These are phyloP conservation scores for Carassius auratus DNA, from an alignment of 2,113 vertebrate species.

Conservation along the genomic window DNA sequence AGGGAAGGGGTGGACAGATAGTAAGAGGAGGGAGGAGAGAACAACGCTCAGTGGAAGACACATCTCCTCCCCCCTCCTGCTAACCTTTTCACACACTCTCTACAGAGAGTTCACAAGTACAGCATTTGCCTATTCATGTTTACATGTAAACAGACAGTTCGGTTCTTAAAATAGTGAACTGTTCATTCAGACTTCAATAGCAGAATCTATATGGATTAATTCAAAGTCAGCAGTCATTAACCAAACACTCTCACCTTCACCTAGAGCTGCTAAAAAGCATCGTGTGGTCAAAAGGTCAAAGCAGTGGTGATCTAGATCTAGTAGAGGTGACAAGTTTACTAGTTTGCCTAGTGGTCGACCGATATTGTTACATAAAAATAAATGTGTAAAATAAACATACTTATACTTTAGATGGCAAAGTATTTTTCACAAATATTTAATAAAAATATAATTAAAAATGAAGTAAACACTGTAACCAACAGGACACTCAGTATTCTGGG, in stretches of 20 bases:
- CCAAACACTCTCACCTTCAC: background rate
- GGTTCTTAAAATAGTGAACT: too few species aligned
- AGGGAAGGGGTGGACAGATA: constrained; percentile 36
- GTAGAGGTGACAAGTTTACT: background rate
- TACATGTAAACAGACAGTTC: background rate
- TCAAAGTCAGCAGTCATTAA: background rate
- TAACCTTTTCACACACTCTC: constrained; percentile 11
- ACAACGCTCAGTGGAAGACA: constrained; percentile 36
- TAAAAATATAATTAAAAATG: too few species aligned
- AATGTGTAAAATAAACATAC: too few species aligned
- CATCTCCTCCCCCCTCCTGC: constrained; percentile 7
- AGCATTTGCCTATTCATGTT: background rate
- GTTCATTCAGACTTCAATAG: background rate
- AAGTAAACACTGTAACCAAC: too few species aligned
- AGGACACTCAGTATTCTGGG: too few species aligned
- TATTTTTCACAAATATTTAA: too few species aligned
- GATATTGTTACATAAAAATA: too few species aligned
- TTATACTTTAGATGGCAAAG: too few species aligned
- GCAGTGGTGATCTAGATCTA: background rate
- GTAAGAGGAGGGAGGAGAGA: constrained; percentile 28
- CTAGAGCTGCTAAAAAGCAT: constrained; percentile 7
- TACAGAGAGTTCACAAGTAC: background rate
- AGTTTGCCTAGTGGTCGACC: too few species aligned
- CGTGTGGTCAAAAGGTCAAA: background rate
- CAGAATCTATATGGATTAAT: background rate